phyloP scores from a whole-genome alignment of 2,113 vertebrate genomes.

The Campylorhamphus procurvoides region DNA sequence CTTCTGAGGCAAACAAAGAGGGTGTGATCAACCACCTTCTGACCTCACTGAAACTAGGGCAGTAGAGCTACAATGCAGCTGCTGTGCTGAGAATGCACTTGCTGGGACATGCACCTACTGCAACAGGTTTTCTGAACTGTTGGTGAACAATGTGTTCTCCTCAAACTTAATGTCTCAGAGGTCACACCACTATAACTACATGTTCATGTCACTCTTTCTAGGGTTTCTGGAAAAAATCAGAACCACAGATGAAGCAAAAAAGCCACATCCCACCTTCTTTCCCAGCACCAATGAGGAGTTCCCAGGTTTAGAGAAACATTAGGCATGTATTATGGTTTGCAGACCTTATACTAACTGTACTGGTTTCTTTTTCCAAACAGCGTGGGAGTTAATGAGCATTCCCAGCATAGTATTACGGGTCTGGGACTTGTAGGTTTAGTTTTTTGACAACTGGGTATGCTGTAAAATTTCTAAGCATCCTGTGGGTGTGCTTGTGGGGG shows the following conservation, averaged over 20 bases:
- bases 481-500: conserved; percentile 57
- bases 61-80: neutral
- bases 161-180: neutral
- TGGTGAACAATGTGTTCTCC: neutral
- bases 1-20: neutral
- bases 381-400: conserved; percentile 60
- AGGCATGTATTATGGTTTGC: neutral
- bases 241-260: neutral
- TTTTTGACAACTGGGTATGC: conserved; percentile 53
- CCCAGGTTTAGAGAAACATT: neutral
- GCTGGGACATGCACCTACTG: neutral
- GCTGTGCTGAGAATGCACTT: neutral
- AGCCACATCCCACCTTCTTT: neutral
- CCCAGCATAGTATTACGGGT: conserved; percentile 40
- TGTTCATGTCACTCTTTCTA: neutral
- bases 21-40: neutral
- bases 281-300: neutral
- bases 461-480: conserved; percentile 59
- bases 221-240: neutral
- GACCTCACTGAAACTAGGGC: neutral
- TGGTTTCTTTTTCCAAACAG: conserved; percentile 52
- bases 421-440: conserved; percentile 46
- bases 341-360: conserved; percentile 30
- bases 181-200: neutral
- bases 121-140: neutral